These are phyloP conservation scores for Noctua janthe DNA, from an alignment of 2,888 invertebrate species.

Conservation along the genomic window DNA sequence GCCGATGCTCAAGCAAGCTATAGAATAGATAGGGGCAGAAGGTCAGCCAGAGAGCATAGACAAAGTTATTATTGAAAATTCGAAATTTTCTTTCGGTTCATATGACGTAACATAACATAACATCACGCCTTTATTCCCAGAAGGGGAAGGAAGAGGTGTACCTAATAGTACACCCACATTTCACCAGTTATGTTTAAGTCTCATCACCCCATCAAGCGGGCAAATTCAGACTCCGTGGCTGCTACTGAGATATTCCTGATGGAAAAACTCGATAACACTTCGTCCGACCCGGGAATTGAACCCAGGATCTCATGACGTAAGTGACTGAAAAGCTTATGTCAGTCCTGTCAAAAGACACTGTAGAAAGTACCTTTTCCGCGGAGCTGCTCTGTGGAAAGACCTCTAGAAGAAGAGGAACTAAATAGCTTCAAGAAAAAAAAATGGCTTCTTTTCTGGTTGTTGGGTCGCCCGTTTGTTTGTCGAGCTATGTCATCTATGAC, in stretches of 20 bases:
- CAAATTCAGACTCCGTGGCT: no score
- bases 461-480: not conserved
- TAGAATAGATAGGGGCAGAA: not conserved
- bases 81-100: not conserved
- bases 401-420: not conserved
- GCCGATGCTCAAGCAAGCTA: slow-evolving; percentile 9
- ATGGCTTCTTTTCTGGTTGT: not conserved
- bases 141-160: no score
- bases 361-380: not conserved
- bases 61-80: not conserved
- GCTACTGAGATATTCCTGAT: no score
- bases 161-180: no score
- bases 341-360: not conserved
- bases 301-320: not conserved
- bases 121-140: no score
- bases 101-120: not conserved
- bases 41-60: not conserved
- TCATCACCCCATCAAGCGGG: no score
- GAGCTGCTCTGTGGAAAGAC: no score
- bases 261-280: no score
- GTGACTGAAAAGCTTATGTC: not conserved
- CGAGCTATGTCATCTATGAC: not conserved
- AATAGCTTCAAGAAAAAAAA: not conserved
- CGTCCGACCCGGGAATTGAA: no score
- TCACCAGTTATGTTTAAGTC: no score